Evolutionary conservation across 1,140 invertebrate species (phyloP).

Genomic region (Mactra quadrangularis): DNA sequence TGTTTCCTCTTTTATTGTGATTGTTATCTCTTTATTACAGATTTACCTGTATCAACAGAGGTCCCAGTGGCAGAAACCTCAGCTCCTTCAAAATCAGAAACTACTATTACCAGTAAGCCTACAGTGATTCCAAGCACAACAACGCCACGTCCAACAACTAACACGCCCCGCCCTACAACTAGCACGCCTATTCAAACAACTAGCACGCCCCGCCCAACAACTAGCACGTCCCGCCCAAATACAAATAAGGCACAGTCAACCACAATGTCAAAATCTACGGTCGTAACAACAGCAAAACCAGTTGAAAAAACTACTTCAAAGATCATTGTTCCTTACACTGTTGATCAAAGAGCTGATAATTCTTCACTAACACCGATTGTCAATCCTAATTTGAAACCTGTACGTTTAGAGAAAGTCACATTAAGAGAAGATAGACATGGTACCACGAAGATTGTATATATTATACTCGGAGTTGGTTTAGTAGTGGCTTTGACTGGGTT

Average conservation of each 20-base stretch:
- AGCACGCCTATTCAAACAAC: conserved; percentile 1
- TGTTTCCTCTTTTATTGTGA: no score
- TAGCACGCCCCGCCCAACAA: neutral
- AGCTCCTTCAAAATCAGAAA: neutral
- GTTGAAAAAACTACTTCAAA: neutral
- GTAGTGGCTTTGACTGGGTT: neutral
- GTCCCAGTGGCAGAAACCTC: neutral
- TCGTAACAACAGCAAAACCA: neutral
- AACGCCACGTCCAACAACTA: neutral
- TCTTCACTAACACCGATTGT: neutral
- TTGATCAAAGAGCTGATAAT: neutral
- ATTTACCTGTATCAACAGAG: neutral
- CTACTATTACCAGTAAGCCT: neutral
- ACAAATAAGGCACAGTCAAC: neutral
- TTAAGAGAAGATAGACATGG: neutral
- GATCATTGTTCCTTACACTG: no score
- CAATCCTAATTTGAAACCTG: neutral
- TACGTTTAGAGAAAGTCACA: neutral
- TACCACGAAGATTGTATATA: neutral
- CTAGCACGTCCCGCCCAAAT: neutral
- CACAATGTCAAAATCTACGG: neutral
- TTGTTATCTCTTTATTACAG: no score
- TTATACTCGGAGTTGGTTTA: neutral
- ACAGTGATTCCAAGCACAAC: neutral
- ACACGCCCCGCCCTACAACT: neutral